These are phyloP conservation scores for Lasioglossum leucozonium DNA, from an alignment of 2,888 invertebrate species.

Conservation along the genomic window DNA sequence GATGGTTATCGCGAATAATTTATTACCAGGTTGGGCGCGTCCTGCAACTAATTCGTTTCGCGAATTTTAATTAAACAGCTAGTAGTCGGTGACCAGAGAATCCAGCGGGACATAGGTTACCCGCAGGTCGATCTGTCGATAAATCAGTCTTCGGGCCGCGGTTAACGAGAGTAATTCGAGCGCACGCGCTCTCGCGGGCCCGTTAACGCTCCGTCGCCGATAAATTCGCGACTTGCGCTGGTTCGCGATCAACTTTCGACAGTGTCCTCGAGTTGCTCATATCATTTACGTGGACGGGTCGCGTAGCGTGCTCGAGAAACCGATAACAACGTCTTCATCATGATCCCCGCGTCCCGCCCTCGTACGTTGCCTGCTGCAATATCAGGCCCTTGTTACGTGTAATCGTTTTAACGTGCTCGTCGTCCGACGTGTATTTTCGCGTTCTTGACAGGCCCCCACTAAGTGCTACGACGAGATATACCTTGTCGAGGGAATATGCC, in stretches of 20 bases:
- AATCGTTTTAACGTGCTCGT: slow-evolving; percentile 31
- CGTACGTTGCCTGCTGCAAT: slow-evolving; percentile 34
- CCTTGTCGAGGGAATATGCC: background rate
- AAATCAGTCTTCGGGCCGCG: slow-evolving; percentile 46
- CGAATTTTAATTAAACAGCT: slow-evolving; percentile 15
- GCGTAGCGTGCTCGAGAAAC: slow-evolving; percentile 24
- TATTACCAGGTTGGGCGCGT: background rate
- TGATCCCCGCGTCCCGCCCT: slow-evolving; percentile 20
- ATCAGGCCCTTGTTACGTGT: slow-evolving; percentile 43
- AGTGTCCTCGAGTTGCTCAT: slow-evolving; percentile 37
- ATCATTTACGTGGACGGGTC: slow-evolving; percentile 36
- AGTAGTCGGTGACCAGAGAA: background rate
- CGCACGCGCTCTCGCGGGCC: background rate
- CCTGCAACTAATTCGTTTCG: background rate
- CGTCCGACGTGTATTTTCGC: background rate
- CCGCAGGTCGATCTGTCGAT: slow-evolving; percentile 23
- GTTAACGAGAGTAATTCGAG: slow-evolving; percentile 36
- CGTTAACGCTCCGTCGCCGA: slow-evolving; percentile 46
- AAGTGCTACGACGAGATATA: background rate
- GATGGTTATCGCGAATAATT: slow-evolving; percentile 9
- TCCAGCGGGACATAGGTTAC: background rate
- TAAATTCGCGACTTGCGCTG: slow-evolving; percentile 38
- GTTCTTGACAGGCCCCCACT: background rate
- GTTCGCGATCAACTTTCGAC: slow-evolving; percentile 51
- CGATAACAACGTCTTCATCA: slow-evolving; percentile 53